Conservation (phyloP, 2,888 invertebrate genomes). For the Clusia tigrina region DNA sequence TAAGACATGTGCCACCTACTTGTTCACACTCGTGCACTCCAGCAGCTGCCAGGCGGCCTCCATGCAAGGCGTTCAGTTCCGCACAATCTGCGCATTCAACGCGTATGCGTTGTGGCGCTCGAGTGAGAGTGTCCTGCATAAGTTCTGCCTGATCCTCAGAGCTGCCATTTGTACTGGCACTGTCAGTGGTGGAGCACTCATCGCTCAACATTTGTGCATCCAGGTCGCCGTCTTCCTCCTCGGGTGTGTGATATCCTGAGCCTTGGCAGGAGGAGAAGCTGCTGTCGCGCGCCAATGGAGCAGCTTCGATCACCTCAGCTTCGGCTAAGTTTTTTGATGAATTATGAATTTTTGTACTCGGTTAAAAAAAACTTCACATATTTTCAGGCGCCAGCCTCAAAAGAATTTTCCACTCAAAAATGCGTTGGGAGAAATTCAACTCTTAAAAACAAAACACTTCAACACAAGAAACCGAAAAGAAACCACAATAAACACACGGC, state of each 20-base stretch:
- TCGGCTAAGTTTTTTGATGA: constrained; percentile 25
- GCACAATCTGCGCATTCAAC: constrained; percentile 46
- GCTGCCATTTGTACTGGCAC: constrained; percentile 34
- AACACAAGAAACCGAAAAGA: not conserved
- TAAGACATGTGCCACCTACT: constrained; percentile 28
- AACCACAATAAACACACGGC: not conserved
- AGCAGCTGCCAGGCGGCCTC: not conserved
- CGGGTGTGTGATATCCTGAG: constrained; percentile 82
- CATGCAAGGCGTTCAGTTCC: constrained; percentile 45
- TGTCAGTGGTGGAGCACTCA: constrained; percentile 38
- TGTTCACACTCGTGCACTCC: constrained; percentile 21
- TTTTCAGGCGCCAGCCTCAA: not conserved
- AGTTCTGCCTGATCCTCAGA: constrained; percentile 16
- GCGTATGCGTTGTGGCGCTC: constrained; percentile 16
- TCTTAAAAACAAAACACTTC: not conserved
- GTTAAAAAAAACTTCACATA: not conserved
- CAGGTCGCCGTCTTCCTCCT: constrained; percentile 67
- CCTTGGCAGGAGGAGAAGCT: constrained; percentile 69
- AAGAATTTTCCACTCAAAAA: not conserved
- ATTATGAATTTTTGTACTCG: not conserved
- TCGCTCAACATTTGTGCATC: constrained; percentile 20
- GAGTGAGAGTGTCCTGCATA: not conserved
- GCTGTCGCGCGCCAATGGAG: constrained; percentile 68
- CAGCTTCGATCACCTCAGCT: constrained; percentile 42
- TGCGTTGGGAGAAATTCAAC: not conserved